Conservation (phyloP, 2,888 invertebrate species). For the Drosophila basisetae region DNA sequence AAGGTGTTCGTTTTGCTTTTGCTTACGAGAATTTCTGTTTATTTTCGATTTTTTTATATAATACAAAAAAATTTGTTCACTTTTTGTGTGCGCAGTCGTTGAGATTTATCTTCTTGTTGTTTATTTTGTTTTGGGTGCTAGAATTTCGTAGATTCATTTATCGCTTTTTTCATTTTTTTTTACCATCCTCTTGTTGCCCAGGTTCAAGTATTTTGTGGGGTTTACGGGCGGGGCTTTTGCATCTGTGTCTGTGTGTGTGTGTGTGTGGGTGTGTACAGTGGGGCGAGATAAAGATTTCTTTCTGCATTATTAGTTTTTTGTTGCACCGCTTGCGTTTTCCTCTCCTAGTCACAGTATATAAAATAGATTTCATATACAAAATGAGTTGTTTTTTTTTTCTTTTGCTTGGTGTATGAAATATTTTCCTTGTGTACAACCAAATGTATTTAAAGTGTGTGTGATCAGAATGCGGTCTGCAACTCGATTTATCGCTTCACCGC, state of each 20-base stretch:
- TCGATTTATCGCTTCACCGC: constrained; percentile 7
- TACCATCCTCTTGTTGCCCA: not conserved
- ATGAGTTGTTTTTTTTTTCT: constrained; percentile 11
- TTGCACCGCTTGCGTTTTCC: constrained; percentile 16
- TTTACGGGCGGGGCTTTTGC: constrained; percentile 27
- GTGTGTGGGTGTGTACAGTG: constrained; percentile 44
- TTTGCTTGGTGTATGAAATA: constrained; percentile 1
- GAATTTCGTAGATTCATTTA: constrained; percentile 36
- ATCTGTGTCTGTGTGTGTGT: constrained; percentile 32
- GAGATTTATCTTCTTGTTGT: constrained; percentile 61
- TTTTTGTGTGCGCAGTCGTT: constrained; percentile 78
- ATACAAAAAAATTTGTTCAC: constrained; percentile 75
- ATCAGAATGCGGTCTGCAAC: constrained; percentile 11
- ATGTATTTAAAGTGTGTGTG: constrained; percentile 3
- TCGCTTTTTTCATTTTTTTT: constrained; percentile 12
- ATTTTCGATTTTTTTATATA: constrained; percentile 52
- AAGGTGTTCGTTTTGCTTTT: constrained; percentile 39
- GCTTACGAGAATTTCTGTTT: constrained; percentile 28
- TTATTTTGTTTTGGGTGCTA: constrained; percentile 36
- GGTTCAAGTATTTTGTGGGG: constrained; percentile 9
- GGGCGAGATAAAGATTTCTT: constrained; percentile 27
- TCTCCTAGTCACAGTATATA: constrained; percentile 48
- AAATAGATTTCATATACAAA: constrained; percentile 64
- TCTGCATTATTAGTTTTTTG: constrained; percentile 8
- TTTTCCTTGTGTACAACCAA: not conserved